Percentiles rank a stretch among this genome's conserved stretches.
Conservation (phyloP, 2,797 vertebrate species). For the Sciurus carolinensis region DNA sequence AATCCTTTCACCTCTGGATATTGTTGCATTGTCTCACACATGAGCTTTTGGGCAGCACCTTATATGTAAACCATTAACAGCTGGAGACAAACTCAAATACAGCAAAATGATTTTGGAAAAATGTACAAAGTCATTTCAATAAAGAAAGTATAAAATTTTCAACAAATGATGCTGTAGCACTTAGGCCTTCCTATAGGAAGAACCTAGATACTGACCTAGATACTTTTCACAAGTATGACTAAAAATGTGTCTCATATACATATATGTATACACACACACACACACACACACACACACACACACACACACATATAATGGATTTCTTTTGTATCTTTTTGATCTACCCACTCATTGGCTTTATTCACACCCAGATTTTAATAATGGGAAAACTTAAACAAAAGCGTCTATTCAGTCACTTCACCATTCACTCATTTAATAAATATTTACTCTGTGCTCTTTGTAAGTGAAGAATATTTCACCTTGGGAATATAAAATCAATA, state of each 20-base stretch:
- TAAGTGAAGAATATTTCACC: not conserved
- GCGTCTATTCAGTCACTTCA: not conserved
- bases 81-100: too few species aligned
- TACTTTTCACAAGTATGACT: not conserved
- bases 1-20: too few species aligned
- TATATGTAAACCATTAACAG: too few species aligned
- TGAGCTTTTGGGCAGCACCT: too few species aligned
- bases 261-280: too few species aligned
- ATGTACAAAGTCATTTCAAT: not conserved
- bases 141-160: not conserved
- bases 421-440: not conserved
- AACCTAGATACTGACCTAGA: not conserved
- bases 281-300: too few species aligned
- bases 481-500: not conserved
- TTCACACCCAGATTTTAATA: not conserved
- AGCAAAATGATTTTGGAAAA: not conserved
- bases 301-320: too few species aligned
- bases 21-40: too few species aligned
- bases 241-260: not conserved
- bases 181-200: not conserved
- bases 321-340: not conserved
- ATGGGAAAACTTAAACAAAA: not conserved
- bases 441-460: not conserved
- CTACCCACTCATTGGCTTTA: not conserved
- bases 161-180: not conserved